phyloP scores from a whole-genome alignment of 2,797 vertebrate genomes.

The Prunella strophiata region DNA sequence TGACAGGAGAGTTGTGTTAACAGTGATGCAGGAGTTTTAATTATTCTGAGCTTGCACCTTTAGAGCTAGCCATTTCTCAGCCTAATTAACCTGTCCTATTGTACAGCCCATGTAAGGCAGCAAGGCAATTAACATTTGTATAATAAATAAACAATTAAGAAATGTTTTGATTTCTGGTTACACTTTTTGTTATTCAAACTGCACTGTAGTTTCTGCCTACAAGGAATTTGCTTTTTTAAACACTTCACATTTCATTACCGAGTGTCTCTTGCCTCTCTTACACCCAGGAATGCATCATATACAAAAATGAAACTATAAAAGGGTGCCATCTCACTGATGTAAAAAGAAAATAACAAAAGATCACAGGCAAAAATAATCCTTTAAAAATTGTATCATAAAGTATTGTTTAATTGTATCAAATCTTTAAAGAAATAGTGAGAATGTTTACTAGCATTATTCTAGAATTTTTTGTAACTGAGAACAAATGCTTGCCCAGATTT shows the following conservation, averaged over 20 bases:
- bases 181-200: slow-evolving; percentile 37
- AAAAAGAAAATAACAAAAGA: neutral
- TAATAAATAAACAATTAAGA: slow-evolving; percentile 51
- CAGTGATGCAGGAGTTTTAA: slow-evolving; percentile 44
- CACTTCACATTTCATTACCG: neutral
- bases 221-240: slow-evolving; percentile 24
- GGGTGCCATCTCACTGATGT: neutral
- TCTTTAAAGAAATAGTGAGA: neutral
- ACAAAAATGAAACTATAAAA: neutral
- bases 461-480: neutral
- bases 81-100: slow-evolving; percentile 66
- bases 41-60: slow-evolving; percentile 50
- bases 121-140: slow-evolving; percentile 68
- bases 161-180: slow-evolving; percentile 61
- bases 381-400: neutral
- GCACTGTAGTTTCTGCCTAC: neutral
- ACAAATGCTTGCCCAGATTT: neutral
- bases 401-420: neutral
- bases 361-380: neutral
- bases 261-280: neutral
- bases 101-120: slow-evolving; percentile 28
- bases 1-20: slow-evolving; percentile 33
- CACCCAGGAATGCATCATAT: neutral
- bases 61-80: slow-evolving; percentile 47
- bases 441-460: neutral